These are phyloP conservation scores for Ammodytes dubius DNA, from an alignment of 2,113 vertebrate genomes.

Conservation along the genomic window DNA sequence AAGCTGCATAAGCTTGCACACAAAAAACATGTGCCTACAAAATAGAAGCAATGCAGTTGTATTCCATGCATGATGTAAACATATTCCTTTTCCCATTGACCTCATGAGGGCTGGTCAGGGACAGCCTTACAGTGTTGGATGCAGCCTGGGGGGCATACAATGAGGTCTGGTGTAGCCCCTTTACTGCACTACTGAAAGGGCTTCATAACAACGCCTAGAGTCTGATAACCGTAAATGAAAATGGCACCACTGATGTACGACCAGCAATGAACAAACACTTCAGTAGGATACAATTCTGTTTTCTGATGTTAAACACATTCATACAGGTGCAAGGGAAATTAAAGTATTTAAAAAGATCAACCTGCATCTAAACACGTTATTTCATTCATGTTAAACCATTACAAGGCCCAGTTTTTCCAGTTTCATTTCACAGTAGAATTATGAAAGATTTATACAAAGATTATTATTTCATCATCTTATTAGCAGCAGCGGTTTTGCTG, in stretches of 20 bases:
- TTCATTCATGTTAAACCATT: background rate
- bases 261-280: conserved; percentile 18
- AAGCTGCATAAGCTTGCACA: no score
- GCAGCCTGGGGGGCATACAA: background rate
- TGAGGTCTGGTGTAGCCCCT: conserved; percentile 2
- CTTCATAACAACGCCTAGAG: conserved; percentile 32
- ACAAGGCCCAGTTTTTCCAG: background rate
- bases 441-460: background rate
- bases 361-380: background rate
- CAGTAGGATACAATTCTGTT: conserved; percentile 4
- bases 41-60: no score
- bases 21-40: no score
- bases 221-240: conserved; percentile 51
- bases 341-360: background rate
- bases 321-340: background rate
- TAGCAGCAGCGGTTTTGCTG: conserved; percentile 17
- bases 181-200: conserved; percentile 26
- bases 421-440: background rate
- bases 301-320: conserved; percentile 4
- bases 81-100: no score
- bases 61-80: no score
- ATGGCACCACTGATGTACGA: conserved; percentile 29
- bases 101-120: no score
- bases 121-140: no score
- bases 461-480: background rate